Base-by-base conservation (phyloP, 2,113 vertebrate species). In the Chaetorhynchus papuensis region DNA sequence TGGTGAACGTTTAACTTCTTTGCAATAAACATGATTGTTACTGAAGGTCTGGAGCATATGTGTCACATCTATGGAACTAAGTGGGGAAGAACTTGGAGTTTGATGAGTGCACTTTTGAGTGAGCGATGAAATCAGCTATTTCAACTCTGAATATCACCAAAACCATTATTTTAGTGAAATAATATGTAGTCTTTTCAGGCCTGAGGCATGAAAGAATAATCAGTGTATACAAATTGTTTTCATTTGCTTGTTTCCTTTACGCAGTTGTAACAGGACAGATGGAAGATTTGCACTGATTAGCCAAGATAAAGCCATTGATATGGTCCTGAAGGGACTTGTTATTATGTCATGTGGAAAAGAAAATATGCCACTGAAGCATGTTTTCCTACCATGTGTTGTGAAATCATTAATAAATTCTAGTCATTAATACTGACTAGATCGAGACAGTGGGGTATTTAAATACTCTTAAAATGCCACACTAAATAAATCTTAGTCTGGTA, bases 1-100 rank as follows among this genome's bases (percentile, higher is more conserved):
- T 89, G 56, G n/a, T 66, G 71, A 90, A 90, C 26, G 7, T 90
- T 86, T 89, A 72, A 81, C 89, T 93, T 89, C 83, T 72, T 96
- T 90, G 71, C 72, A 78, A 82, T 83, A 93, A 94, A 90, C 52
- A 52, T 6, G 15, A 92, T 90, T 89, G 80, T 74, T 86, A 47
- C 11, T 50, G 54, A 45, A 87, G 54, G 44, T 83, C 68, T 83
- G 86, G 59, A 92, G 79, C 79, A 65, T 90, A 70, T 92, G 92
- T 12, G 9, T 72, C 86, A 52, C 0, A 0, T 80, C 68, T 69
- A 1, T 18, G 42, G 66, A 90, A 57, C 33, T 44, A 81, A 90
- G 60, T 54, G 60, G 33, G 15, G 39, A 78, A 39, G 35, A 77
- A 60, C 59, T 31, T 2, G 19, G 33, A 78, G 37, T 18, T 59